Evolutionary conservation across 2,113 vertebrate species (phyloP).

Genomic region (Neolamprologus longior): DNA sequence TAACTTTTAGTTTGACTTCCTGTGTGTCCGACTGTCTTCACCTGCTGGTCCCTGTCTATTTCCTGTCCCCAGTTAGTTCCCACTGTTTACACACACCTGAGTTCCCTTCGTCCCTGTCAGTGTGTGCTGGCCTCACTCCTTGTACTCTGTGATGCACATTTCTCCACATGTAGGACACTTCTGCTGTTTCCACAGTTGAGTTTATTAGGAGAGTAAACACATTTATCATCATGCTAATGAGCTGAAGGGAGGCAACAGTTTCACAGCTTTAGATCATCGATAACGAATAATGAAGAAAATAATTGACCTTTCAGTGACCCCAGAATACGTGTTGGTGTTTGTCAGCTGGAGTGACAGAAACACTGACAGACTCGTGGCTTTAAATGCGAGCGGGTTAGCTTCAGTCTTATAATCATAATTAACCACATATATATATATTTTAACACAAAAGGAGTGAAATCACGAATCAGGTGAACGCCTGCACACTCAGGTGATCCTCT

Average conservation of each 20-base stretch:
- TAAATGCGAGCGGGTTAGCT: neutral
- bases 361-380: neutral
- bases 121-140: neutral
- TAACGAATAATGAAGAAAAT: neutral
- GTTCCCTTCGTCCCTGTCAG: neutral
- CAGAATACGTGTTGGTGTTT: neutral
- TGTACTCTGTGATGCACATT: neutral
- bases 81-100: neutral
- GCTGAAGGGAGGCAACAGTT: neutral
- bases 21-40: neutral
- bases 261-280: neutral
- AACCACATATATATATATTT: neutral
- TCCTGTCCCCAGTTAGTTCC: neutral
- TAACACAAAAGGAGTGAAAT: neutral
- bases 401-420: neutral
- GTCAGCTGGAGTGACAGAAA: neutral
- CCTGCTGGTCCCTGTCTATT: neutral
- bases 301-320: neutral
- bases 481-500: neutral
- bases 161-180: neutral
- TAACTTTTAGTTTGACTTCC: neutral
- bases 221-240: accelerated
- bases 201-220: neutral
- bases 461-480: neutral
- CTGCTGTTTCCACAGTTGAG: accelerated